Evolutionary conservation across 1,140 invertebrate species (phyloP).

Genomic region (Brachionus koreanus): DNA sequence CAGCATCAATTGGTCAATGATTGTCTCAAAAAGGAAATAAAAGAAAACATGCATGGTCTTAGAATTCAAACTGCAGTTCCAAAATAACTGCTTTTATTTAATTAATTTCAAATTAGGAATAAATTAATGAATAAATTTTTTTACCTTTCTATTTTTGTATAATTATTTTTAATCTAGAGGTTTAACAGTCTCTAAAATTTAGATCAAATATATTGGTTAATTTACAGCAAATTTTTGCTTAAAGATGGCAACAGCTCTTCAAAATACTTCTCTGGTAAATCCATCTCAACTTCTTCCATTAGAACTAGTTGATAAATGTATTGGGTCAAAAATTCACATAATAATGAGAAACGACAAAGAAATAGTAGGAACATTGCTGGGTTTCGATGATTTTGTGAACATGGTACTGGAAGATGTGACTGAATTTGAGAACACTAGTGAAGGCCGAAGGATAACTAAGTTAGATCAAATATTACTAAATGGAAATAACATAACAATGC

Average conservation of each 20-base stretch:
- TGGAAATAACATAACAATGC: constrained; percentile 96
- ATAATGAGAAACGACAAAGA: constrained; percentile 99
- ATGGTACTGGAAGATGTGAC: constrained; percentile 46
- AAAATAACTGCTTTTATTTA: not conserved
- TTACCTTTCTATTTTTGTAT: not conserved
- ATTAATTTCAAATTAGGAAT: not conserved
- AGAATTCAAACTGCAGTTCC: constrained; percentile 26
- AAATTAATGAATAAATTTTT: not conserved
- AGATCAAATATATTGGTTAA: not conserved
- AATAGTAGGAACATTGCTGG: constrained; percentile 91
- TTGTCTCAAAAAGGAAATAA: constrained; percentile 29
- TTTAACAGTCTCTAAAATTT: not conserved
- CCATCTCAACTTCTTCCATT: constrained; percentile 33
- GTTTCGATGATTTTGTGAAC: constrained; percentile 98
- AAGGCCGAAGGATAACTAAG: constrained; percentile 91
- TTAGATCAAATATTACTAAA: constrained; percentile 96
- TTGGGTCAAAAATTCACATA: constrained; percentile 96
- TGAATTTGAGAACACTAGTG: constrained; percentile 77
- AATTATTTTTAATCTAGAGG: not conserved
- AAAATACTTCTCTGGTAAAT: constrained; percentile 14
- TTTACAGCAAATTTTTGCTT: not conserved
- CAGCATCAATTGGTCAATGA: constrained; percentile 42
- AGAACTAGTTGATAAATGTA: constrained; percentile 99
- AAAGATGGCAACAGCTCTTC: constrained; percentile 3
- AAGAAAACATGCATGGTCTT: constrained; percentile 39